Percentiles rank a stretch among this genome's conserved stretches.
These are phyloP conservation scores for Tamandua tetradactyla DNA, from an alignment of 2,797 vertebrate genomes.

Conservation along the genomic window DNA sequence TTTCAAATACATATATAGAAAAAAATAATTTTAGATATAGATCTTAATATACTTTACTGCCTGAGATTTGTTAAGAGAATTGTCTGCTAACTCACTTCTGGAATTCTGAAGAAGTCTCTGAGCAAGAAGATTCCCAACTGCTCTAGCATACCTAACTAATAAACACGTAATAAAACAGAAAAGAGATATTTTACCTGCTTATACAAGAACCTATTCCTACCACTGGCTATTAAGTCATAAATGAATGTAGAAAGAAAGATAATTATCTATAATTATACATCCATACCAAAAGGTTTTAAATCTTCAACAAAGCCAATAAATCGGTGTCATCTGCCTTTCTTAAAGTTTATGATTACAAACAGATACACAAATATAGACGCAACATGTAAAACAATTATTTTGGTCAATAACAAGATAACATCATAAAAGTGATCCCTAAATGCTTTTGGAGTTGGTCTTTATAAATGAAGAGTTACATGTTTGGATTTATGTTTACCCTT, in stretches of 20 bases:
- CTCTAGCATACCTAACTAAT: not conserved
- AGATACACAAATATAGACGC: not conserved
- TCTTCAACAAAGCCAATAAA: not conserved
- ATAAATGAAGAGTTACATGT: not conserved
- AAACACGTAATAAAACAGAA: not conserved
- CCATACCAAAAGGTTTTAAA: not conserved
- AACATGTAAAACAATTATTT: not conserved
- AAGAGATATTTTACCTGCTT: not conserved
- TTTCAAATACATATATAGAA: not conserved
- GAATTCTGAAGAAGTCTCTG: not conserved
- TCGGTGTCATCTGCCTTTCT: not conserved
- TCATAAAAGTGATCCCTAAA: not conserved
- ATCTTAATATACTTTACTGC: constrained; percentile 16
- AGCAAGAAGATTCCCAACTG: not conserved
- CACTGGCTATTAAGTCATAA: not conserved
- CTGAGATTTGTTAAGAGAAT: not conserved
- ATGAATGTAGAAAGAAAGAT: not conserved
- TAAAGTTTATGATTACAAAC: not conserved
- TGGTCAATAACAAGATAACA: not conserved
- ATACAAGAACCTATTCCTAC: not conserved
- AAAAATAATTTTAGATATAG: constrained; percentile 28
- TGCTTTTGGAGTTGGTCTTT: not conserved
- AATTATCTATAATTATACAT: not conserved
- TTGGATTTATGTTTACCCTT: constrained; percentile 84
- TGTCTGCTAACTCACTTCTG: not conserved